These are phyloP conservation scores for Sitta europaea DNA, from an alignment of 2,113 vertebrate species.

Conservation along the genomic window DNA sequence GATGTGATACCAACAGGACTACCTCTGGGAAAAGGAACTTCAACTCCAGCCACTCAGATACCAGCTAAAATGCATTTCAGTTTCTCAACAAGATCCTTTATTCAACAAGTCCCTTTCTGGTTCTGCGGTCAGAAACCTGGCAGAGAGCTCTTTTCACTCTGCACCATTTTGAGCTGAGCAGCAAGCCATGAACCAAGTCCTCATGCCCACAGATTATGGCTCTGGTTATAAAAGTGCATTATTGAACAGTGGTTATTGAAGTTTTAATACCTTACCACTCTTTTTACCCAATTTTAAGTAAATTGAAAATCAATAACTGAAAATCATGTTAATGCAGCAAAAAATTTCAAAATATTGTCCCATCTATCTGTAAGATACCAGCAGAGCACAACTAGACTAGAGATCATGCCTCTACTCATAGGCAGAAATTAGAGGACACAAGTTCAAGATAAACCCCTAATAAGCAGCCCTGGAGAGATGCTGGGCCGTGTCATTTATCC, in stretches of 20 bases:
- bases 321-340: neutral
- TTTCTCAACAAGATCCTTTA: neutral
- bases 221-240: neutral
- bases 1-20: neutral
- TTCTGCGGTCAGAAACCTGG: neutral
- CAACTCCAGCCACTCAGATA: neutral
- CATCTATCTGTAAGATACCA: neutral
- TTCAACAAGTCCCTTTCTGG: neutral
- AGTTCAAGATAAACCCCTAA: neutral
- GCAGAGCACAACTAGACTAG: neutral
- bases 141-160: neutral
- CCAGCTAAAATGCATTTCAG: neutral
- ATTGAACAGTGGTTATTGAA: no score
- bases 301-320: neutral
- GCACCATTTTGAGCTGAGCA: rapidly evolving
- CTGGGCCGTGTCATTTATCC: neutral
- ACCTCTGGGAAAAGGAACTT: neutral
- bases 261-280: neutral
- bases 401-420: neutral
- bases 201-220: neutral
- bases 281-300: neutral
- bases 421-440: neutral
- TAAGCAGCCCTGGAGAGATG: no score
- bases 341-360: neutral
- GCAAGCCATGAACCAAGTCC: neutral